Evolutionary conservation across 35 echinoderm and acorn worm species (phyloP), one percentile per base, ranked within the genome.

Genomic region (Stichopus chloronotus): DNA sequence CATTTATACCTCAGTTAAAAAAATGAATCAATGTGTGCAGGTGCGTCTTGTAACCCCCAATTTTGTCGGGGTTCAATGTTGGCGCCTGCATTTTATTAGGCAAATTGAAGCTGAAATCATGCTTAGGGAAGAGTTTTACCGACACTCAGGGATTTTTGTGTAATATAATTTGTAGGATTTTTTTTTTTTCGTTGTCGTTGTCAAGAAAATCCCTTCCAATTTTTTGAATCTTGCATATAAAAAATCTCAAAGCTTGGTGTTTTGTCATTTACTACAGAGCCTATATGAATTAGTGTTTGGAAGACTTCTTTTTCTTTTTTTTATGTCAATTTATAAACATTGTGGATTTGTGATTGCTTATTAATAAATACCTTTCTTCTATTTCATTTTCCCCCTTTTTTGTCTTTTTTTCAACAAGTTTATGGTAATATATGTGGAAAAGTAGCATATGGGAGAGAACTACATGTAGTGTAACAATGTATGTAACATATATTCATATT

Each of bases 131-230:
- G 55, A 85, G 58, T 53, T 21, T 85, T 85, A 85, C 54, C 9
- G 58, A 85, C 43, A 85, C 82, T 85, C 82, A 85, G 82, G 82
- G 82, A 85, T 85, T 85, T 85, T 85, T 59, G 82, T 85, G 82
- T 85, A 85, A 85, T 85, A 85, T 85, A 85, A 85, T 85, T 85
- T 85, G 82, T 85, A 58, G 82, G 82, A 58, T 85, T 57, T 78
- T 56, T 85, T 78, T 43, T 43, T 43, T 3, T 74, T 14, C 22
- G 11, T 74, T 14, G 30, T 74, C 22, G 19, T 14, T 20, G 13
- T 74, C 22, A 74, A 85, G 24, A 58, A 85, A 85, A 85, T 85
- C 82, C 82, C 82, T 85, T 85, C 82, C 82, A 85, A 22, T 81
- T 85, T 9, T 6, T 17, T 55, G 17, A 56, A 85, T 85, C 57